These are phyloP conservation scores for Catalaphyllia jardinei DNA, from an alignment of 64 coral and sea anemone genomes.

Conservation along the genomic window DNA sequence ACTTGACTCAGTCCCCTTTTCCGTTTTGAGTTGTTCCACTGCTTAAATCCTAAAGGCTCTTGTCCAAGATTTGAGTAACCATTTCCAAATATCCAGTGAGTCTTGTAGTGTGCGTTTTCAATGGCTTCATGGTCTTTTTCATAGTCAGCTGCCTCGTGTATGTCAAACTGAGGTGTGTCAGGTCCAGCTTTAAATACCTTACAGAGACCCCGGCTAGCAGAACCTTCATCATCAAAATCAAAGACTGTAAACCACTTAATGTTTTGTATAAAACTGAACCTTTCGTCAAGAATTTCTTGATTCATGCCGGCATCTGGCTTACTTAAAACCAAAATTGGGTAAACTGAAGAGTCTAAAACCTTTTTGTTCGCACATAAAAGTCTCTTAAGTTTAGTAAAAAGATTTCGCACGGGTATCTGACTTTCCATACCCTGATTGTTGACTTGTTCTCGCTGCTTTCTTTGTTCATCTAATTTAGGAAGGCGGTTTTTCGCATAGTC, in stretches of 20 bases:
- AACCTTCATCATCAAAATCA: constrained; percentile 63
- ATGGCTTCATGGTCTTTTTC: background rate
- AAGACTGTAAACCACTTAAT: constrained; percentile 50
- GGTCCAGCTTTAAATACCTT: constrained; percentile 15
- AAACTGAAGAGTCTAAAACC: constrained; percentile 48
- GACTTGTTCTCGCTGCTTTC: background rate
- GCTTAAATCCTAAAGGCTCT: constrained; percentile 23
- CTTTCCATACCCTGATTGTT: background rate
- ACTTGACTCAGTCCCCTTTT: constrained; percentile 50
- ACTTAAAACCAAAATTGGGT: constrained; percentile 47
- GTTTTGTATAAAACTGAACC: constrained; percentile 49
- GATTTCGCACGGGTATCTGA: background rate
- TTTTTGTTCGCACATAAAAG: constrained; percentile 36
- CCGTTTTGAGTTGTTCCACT: constrained; percentile 49
- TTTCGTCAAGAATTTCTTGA: background rate
- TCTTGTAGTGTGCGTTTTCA: constrained; percentile 7
- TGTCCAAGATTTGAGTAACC: constrained; percentile 5
- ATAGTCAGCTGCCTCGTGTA: constrained; percentile 67
- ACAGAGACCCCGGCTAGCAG: constrained; percentile 32
- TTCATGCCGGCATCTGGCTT: constrained; percentile 46
- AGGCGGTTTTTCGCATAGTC: background rate
- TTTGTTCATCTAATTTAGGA: constrained; percentile 26
- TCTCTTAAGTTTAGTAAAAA: constrained; percentile 22
- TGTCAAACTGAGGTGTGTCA: constrained; percentile 2
- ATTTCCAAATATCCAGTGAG: constrained; percentile 68